Percentiles rank a stretch among this genome's conserved stretches.
These are phyloP conservation scores for Eudemis profundana DNA, from an alignment of 2,888 invertebrate genomes.

Conservation along the genomic window DNA sequence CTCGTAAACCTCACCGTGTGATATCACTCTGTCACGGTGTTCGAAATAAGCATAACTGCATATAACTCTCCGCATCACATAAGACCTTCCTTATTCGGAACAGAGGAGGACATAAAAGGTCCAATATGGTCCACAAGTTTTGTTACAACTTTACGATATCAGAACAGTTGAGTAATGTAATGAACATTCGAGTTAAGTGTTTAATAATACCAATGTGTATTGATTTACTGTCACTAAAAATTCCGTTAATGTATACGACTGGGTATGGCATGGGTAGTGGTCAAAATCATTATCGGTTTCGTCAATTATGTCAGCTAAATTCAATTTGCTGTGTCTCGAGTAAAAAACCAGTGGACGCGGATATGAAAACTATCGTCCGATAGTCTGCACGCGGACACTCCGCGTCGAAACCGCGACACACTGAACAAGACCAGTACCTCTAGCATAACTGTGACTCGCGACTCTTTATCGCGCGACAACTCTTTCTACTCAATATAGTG, in stretches of 20 bases:
- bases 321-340: no score
- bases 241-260: background rate
- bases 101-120: background rate
- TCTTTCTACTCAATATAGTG: no score
- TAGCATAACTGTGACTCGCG: no score
- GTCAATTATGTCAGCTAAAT: background rate
- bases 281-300: background rate
- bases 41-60: background rate
- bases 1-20: slow-evolving; percentile 23
- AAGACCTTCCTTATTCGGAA: background rate
- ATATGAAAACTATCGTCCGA: no score
- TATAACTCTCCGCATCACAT: background rate
- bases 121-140: slow-evolving; percentile 6
- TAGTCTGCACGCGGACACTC: no score
- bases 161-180: background rate
- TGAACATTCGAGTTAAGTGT: slow-evolving; percentile 9
- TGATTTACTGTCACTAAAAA: slow-evolving; percentile 5
- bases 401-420: no score
- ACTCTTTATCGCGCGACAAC: no score
- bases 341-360: no score
- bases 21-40: background rate
- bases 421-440: no score
- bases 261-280: background rate
- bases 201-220: slow-evolving; percentile 1
- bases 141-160: slow-evolving; percentile 14